Conservation (phyloP, 1,140 invertebrate genomes). For the Drosophila nebulosa region DNA sequence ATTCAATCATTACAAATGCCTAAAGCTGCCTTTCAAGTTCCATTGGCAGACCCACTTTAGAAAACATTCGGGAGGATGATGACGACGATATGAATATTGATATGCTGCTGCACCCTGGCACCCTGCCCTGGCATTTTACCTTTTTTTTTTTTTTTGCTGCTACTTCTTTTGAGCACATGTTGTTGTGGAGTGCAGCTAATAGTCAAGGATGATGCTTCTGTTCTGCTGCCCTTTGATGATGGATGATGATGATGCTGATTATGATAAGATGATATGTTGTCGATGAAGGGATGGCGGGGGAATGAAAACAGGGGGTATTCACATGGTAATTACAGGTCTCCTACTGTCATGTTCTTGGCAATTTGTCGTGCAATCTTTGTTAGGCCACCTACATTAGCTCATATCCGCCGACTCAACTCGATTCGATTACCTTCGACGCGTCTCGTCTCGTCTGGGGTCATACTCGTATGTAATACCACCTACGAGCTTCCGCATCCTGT, state of each 20-base stretch:
- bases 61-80: not conserved
- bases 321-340: too few relatives aligned
- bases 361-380: slow-evolving; percentile 28
- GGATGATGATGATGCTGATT: too few relatives aligned
- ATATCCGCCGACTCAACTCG: not conserved
- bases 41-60: slow-evolving; percentile 1
- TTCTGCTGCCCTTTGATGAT: not conserved
- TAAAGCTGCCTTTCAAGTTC: slow-evolving; percentile 48
- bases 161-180: slow-evolving; percentile 22
- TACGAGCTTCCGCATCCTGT: slow-evolving; percentile 5
- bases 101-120: too few relatives aligned
- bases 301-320: not conserved
- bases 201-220: slow-evolving; percentile 11
- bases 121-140: slow-evolving; percentile 33
- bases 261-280: too few relatives aligned
- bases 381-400: not conserved
- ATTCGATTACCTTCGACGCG: too few relatives aligned
- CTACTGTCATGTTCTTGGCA: slow-evolving; percentile 16
- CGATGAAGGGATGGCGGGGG: not conserved
- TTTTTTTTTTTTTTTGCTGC: slow-evolving; percentile 3
- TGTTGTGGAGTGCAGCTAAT: slow-evolving; percentile 46
- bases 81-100: not conserved
- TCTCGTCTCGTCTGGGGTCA: not conserved
- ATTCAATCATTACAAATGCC: slow-evolving; percentile 72
- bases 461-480: slow-evolving; percentile 1